Evolutionary conservation across 2,113 vertebrate genomes (phyloP).

Genomic region (Sorex fumeus): DNA sequence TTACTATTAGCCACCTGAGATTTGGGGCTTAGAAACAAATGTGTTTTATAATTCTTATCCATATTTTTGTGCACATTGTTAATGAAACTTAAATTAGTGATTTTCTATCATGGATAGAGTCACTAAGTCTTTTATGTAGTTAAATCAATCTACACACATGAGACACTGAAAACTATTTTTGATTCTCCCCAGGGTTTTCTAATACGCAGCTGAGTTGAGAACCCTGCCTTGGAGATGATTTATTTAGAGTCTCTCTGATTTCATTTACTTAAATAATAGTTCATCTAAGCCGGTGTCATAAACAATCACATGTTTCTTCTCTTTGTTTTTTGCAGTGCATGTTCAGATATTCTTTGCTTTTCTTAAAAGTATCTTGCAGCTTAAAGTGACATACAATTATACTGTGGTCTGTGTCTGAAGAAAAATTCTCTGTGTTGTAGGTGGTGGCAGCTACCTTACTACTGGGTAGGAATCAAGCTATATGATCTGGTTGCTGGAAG

Average conservation of each 20-base stretch:
- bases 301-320: not conserved
- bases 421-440: conserved; percentile 84
- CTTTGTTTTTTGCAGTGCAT: conserved; percentile 17
- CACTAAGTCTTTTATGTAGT: not conserved
- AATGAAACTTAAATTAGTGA: not conserved
- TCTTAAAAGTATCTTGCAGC: conserved; percentile 2
- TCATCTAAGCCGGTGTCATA: not conserved
- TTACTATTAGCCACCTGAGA: not conserved
- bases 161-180: conserved; percentile 16
- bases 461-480: conserved; percentile 98
- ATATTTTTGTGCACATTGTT: not conserved
- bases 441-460: conserved; percentile 99
- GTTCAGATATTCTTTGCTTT: conserved; percentile 39
- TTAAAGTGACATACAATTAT: conserved; percentile 10
- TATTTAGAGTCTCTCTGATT: not conserved
- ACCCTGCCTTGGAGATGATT: not conserved
- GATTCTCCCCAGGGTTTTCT: conserved; percentile 32
- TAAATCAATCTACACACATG: not conserved
- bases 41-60: not conserved
- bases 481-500: conserved; percentile 97
- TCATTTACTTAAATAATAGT: not conserved
- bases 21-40: not conserved
- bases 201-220: not conserved
- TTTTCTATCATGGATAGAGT: not conserved
- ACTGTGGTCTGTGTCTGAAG: conserved; percentile 57